Evolutionary conservation across 2,888 invertebrate species (phyloP).

Genomic region (Elaeidobius kamerunicus): DNA sequence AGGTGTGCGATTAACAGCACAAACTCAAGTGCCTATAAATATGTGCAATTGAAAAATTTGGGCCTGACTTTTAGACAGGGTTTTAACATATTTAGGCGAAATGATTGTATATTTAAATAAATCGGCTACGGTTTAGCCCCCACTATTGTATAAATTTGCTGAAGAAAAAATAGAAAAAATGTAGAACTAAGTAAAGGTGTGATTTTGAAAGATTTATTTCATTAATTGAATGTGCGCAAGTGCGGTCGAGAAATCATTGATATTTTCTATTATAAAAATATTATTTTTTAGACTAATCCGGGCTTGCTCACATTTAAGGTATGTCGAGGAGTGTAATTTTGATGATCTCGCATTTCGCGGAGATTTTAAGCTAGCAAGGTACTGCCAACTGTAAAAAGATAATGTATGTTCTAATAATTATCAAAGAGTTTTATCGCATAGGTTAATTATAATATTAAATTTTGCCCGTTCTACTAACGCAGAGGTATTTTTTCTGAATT

Average conservation of each 20-base stretch:
- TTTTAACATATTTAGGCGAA: slow-evolving; percentile 39
- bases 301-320: slow-evolving; percentile 25
- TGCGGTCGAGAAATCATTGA: slow-evolving; percentile 16
- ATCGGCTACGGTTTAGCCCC: slow-evolving; percentile 42
- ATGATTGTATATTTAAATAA: slow-evolving; percentile 40
- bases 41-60: slow-evolving; percentile 49
- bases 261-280: slow-evolving; percentile 20
- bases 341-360: slow-evolving; percentile 42
- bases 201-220: slow-evolving; percentile 34
- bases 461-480: slow-evolving; percentile 40
- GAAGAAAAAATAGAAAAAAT: slow-evolving; percentile 37
- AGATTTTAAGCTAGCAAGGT: slow-evolving; percentile 51
- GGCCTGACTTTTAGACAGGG: slow-evolving; percentile 50
- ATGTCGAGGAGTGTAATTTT: slow-evolving; percentile 35
- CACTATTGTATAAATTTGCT: slow-evolving; percentile 46
- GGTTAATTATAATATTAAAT: slow-evolving; percentile 46
- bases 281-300: slow-evolving; percentile 16
- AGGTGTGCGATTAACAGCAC: slow-evolving; percentile 22
- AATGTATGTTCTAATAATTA: slow-evolving; percentile 47
- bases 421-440: slow-evolving; percentile 46
- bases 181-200: slow-evolving; percentile 42
- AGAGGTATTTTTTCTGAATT: slow-evolving; percentile 26
- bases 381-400: slow-evolving; percentile 53
- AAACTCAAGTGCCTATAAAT: slow-evolving; percentile 48
- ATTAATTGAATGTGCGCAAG: slow-evolving; percentile 32